Percentiles rank a stretch among this genome's conserved stretches.
phyloP scores from a whole-genome alignment of 1,140 invertebrate genomes.

The Trachelipus rathkii region DNA sequence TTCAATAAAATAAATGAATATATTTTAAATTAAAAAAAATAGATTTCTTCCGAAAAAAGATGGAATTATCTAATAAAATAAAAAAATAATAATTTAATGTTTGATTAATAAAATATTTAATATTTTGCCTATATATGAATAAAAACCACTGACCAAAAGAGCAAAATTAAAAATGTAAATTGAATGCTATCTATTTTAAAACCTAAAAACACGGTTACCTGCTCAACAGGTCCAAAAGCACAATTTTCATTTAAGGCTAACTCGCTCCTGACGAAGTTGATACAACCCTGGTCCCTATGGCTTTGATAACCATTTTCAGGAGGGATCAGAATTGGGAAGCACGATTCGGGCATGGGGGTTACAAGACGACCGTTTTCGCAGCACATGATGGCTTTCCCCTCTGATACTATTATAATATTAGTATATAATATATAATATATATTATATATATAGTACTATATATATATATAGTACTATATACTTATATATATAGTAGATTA shows the following conservation, averaged over 20 bases:
- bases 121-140: no score
- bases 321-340: constrained; percentile 81
- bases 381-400: constrained; percentile 31
- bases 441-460: no score
- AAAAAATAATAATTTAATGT: not conserved
- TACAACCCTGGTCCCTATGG: not conserved
- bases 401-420: not conserved
- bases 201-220: constrained; percentile 46
- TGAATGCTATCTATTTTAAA: no score
- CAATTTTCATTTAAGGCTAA: constrained; percentile 49
- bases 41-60: no score
- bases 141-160: no score
- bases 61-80: no score
- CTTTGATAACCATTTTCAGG: constrained; percentile 50
- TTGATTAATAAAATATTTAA: no score
- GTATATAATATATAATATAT: no score
- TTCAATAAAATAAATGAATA: not conserved
- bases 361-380: constrained; percentile 27
- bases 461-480: no score
- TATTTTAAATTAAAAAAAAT: not conserved
- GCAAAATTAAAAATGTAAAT: no score
- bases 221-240: constrained; percentile 37
- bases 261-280: constrained; percentile 11
- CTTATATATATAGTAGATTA: no score
- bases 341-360: constrained; percentile 50